These are phyloP conservation scores for Zosterops japonicus DNA, from an alignment of 2,113 vertebrate genomes.

Conservation along the genomic window DNA sequence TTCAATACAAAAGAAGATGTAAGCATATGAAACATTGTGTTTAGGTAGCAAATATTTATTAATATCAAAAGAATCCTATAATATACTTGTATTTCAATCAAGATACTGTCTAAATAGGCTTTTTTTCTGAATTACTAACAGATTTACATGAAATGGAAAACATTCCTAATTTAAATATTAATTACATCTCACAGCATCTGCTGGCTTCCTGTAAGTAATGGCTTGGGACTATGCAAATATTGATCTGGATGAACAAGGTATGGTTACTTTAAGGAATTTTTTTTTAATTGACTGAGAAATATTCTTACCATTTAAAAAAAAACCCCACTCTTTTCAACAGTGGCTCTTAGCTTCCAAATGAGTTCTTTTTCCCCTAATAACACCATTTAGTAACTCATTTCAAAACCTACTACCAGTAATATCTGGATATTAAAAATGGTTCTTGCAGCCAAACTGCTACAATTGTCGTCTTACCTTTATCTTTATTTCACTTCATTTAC, in stretches of 20 bases:
- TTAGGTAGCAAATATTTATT: conserved; percentile 42
- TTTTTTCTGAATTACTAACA: conserved; percentile 36
- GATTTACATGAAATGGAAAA: conserved; percentile 63
- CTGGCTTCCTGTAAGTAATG: conserved; percentile 53
- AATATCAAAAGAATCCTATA: conserved; percentile 34
- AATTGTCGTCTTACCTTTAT: conserved; percentile 81
- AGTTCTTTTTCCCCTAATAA: conserved; percentile 40
- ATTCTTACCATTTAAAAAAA: background rate
- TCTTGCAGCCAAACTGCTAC: conserved; percentile 1
- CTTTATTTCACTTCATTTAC: conserved; percentile 77
- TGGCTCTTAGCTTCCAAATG: conserved; percentile 29
- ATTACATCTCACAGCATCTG: conserved; percentile 60
- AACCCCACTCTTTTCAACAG: background rate
- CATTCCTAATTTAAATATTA: conserved; percentile 64
- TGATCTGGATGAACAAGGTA: background rate
- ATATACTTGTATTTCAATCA: conserved; percentile 30
- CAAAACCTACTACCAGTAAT: conserved; percentile 42
- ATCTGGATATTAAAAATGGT: conserved; percentile 38
- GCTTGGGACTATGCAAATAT: conserved; percentile 26
- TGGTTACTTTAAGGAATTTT: background rate
- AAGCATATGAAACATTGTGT: conserved; percentile 12
- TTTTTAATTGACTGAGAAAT: background rate
- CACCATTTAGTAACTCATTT: conserved; percentile 33
- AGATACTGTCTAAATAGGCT: background rate
- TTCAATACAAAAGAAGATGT: conserved; percentile 36